Conservation (phyloP, 2,797 vertebrate species). For the Ctenochaetus hawaiiensis region DNA sequence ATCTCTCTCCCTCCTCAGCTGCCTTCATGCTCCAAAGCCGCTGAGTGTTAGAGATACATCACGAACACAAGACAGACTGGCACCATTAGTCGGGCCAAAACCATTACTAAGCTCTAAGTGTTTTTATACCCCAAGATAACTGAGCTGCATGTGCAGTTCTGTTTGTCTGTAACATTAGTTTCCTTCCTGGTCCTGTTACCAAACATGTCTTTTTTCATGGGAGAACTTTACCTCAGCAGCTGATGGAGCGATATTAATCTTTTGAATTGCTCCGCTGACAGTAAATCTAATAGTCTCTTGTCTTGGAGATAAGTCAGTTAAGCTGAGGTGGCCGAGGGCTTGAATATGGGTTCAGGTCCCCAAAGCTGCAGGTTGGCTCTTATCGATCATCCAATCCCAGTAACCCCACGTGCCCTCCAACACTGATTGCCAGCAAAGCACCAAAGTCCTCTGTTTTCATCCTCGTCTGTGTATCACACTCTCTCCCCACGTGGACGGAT, state of each 20-base stretch:
- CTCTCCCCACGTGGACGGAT: not conserved
- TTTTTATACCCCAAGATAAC: slow-evolving; percentile 55
- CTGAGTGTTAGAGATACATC: slow-evolving; percentile 45
- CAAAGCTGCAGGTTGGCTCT: slow-evolving; percentile 40
- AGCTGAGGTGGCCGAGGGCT: slow-evolving; percentile 37
- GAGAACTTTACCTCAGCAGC: slow-evolving; percentile 50
- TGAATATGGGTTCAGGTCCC: slow-evolving; percentile 58
- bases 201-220: slow-evolving; percentile 33
- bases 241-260: slow-evolving; percentile 62
- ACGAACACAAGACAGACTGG: slow-evolving; percentile 38
- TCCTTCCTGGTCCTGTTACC: slow-evolving; percentile 30
- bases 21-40: slow-evolving; percentile 44
- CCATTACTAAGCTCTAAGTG: slow-evolving; percentile 60
- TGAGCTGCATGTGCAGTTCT: slow-evolving; percentile 32
- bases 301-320: slow-evolving; percentile 58
- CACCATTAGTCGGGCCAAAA: slow-evolving; percentile 50
- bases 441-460: slow-evolving; percentile 15
- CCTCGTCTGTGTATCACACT: slow-evolving; percentile 36
- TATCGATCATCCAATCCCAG: slow-evolving; percentile 62
- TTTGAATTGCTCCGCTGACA: slow-evolving; percentile 57
- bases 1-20: not conserved
- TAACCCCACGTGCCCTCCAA: slow-evolving; percentile 46
- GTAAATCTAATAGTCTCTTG: slow-evolving; percentile 62
- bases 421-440: slow-evolving; percentile 44
- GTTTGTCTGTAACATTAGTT: slow-evolving; percentile 49